Percentiles rank a stretch among this genome's conserved stretches.
Evolutionary conservation across 2,888 invertebrate genomes (phyloP).

Genomic region (Spicauda simplicius): DNA sequence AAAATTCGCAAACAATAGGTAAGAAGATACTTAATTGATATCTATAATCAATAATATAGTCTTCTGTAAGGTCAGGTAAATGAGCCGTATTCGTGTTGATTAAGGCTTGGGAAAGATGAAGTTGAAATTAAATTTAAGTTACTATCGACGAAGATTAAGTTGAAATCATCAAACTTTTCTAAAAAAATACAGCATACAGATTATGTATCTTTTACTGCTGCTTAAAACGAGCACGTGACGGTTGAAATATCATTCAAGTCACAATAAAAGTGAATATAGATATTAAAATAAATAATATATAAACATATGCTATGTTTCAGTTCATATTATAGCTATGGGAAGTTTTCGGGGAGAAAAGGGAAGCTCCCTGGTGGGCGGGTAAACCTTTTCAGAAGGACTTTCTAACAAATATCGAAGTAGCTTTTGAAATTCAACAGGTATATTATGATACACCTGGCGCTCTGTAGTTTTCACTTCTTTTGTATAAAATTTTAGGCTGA

Average conservation of each 20-base stretch:
- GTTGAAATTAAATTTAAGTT: too few relatives aligned
- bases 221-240: too few relatives aligned
- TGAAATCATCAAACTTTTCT: too few relatives aligned
- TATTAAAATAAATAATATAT: background rate
- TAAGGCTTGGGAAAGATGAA: background rate
- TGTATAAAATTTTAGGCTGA: too few relatives aligned
- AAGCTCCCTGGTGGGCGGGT: constrained; percentile 68
- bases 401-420: constrained; percentile 12
- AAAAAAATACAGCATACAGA: too few relatives aligned
- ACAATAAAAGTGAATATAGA: too few relatives aligned
- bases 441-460: constrained; percentile 10
- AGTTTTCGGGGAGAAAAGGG: constrained; percentile 38
- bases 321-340: constrained; percentile 1
- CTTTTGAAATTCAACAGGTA: constrained; percentile 31
- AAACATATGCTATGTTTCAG: background rate
- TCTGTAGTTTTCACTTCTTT: background rate
- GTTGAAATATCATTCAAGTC: too few relatives aligned
- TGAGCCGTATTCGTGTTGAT: background rate
- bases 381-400: constrained; percentile 74
- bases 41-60: background rate
- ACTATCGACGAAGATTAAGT: too few relatives aligned
- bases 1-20: too few relatives aligned
- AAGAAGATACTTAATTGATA: background rate
- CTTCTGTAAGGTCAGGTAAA: background rate
- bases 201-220: too few relatives aligned